phyloP scores from a whole-genome alignment of 2,888 invertebrate genomes.

The Trichogramma dendrolimi region DNA sequence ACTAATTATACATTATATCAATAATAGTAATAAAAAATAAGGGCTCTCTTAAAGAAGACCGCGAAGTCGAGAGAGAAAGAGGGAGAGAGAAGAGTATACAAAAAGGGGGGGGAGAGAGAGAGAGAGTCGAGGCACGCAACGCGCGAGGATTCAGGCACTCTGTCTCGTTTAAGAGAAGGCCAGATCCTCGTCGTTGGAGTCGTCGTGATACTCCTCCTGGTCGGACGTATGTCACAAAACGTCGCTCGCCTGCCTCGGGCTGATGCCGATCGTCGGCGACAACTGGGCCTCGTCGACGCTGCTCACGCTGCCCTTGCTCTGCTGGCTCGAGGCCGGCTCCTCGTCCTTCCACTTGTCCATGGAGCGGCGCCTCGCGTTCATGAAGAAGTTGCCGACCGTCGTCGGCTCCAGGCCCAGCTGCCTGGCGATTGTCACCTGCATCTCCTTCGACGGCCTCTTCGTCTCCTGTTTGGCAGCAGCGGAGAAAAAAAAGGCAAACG shows the following conservation, averaged over 20 bases:
- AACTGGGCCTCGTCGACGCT: slow-evolving; percentile 51
- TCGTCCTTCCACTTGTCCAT: slow-evolving; percentile 99
- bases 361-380: slow-evolving; percentile 97
- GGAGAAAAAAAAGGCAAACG: too few relatives aligned
- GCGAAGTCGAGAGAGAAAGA: too few relatives aligned
- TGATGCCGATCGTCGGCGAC: slow-evolving; percentile 51
- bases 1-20: too few relatives aligned
- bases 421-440: slow-evolving; percentile 98
- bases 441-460: slow-evolving; percentile 97
- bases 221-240: slow-evolving; percentile 54
- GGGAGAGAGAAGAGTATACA: too few relatives aligned
- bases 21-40: too few relatives aligned
- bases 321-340: slow-evolving; percentile 61
- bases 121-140: background rate
- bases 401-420: slow-evolving; percentile 95
- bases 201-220: slow-evolving; percentile 53
- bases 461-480: slow-evolving; percentile 71
- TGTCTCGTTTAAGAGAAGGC: slow-evolving; percentile 36
- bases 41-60: too few relatives aligned
- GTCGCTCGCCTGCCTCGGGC: slow-evolving; percentile 48
- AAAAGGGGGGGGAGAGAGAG: too few relatives aligned
- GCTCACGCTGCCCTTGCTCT: slow-evolving; percentile 11
- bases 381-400: slow-evolving; percentile 99
- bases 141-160: background rate
- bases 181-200: slow-evolving; percentile 50